Evolutionary conservation across 2,113 vertebrate species (phyloP).

Genomic region (Callorhinus ursinus): DNA sequence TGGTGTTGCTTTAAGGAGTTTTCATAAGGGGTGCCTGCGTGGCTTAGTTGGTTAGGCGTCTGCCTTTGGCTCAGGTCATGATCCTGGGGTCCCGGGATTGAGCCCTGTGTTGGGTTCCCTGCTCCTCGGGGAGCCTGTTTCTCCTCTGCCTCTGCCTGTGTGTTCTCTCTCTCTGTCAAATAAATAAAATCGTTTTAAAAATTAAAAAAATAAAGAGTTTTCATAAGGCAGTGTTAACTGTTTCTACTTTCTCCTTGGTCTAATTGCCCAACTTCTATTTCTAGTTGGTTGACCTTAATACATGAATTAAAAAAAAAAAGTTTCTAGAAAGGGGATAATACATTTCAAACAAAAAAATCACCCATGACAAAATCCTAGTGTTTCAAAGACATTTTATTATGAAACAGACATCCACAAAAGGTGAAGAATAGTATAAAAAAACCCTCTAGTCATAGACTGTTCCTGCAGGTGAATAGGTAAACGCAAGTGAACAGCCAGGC

Average conservation of each 20-base stretch:
- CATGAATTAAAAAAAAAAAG: background rate
- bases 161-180: too few relatives aligned
- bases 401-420: background rate
- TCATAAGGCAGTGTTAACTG: background rate
- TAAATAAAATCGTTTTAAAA: too few relatives aligned
- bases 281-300: background rate
- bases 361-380: background rate
- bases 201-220: background rate
- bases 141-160: too few relatives aligned
- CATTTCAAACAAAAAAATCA: background rate
- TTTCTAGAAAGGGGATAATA: background rate
- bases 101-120: too few relatives aligned
- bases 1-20: background rate
- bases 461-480: background rate
- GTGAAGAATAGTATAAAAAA: background rate
- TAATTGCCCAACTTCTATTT: background rate
- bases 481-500: background rate
- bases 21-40: too few relatives aligned
- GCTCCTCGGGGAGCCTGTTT: too few relatives aligned
- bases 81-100: too few relatives aligned
- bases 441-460: background rate
- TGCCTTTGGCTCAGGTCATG: too few relatives aligned
- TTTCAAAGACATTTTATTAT: background rate
- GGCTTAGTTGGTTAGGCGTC: too few relatives aligned
- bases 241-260: background rate